Evolutionary conservation across 2,797 vertebrate species (phyloP).

Genomic region (Phalanger gymnotis): DNA sequence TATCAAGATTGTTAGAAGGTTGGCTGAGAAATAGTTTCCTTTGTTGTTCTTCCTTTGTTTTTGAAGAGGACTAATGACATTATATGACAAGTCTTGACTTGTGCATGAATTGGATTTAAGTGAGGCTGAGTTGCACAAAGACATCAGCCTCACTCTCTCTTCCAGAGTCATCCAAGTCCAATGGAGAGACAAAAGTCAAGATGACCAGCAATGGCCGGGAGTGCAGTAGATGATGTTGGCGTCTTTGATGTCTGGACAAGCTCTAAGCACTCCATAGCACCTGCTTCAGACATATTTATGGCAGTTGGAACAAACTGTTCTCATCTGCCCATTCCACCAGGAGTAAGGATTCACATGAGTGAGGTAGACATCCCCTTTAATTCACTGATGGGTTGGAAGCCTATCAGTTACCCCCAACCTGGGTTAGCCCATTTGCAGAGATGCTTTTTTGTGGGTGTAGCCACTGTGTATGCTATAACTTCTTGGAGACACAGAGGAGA

Average conservation of each 20-base stretch:
- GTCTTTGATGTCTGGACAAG: not conserved
- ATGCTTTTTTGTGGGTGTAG: not conserved
- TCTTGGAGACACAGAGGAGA: not conserved
- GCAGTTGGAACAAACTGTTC: too few relatives aligned
- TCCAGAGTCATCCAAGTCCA: not conserved
- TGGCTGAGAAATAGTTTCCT: not conserved
- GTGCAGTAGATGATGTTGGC: not conserved
- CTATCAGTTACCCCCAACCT: too few relatives aligned
- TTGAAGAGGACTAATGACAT: not conserved
- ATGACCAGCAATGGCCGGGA: not conserved
- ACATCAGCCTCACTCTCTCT: not conserved
- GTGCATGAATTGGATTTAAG: too few relatives aligned
- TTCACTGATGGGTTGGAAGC: too few relatives aligned
- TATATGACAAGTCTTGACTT: not conserved
- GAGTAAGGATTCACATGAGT: too few relatives aligned
- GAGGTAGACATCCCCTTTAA: too few relatives aligned
- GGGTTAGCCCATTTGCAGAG: too few relatives aligned
- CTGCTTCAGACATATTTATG: not conserved
- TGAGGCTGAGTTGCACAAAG: not conserved
- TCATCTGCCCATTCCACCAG: too few relatives aligned
- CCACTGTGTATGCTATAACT: not conserved
- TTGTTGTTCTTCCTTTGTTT: not conserved
- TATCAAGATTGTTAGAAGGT: not conserved
- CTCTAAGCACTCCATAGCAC: not conserved
- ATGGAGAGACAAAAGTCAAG: not conserved